These are phyloP conservation scores for Hydropsyche tenuis DNA, from an alignment of 1,140 invertebrate genomes.

Conservation along the genomic window DNA sequence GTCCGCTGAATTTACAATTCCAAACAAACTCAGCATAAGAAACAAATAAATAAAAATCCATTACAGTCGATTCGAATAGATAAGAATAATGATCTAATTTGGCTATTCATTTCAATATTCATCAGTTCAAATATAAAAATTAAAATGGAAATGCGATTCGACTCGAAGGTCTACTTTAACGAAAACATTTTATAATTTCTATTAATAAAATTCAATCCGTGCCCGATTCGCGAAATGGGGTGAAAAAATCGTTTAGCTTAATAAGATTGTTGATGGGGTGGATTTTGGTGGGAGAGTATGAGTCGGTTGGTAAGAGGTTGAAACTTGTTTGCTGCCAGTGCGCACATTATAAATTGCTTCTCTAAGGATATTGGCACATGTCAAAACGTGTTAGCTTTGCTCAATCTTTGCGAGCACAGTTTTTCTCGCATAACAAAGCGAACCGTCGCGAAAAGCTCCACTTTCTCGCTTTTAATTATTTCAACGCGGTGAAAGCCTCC, in stretches of 20 bases:
- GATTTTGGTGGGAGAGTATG: not conserved
- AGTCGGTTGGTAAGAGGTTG: constrained; percentile 30
- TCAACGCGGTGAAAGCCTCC: constrained; percentile 12
- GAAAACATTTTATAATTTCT: not conserved
- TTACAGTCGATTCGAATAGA: no score
- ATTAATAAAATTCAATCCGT: constrained; percentile 16
- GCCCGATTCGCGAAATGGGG: constrained; percentile 12
- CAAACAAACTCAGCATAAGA: no score
- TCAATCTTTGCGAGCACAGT: constrained; percentile 37
- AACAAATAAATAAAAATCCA: no score
- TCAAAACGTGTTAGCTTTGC: constrained; percentile 37
- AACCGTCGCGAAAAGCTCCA: constrained; percentile 22
- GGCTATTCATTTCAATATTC: no score
- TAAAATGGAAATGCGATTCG: no score
- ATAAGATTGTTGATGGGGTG: constrained; percentile 18
- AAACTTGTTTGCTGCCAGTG: constrained; percentile 38
- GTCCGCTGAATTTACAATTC: no score
- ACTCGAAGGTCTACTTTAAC: no score
- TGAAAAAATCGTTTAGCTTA: constrained; percentile 32
- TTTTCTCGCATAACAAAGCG: constrained; percentile 39
- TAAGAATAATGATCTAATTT: no score
- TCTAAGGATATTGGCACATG: constrained; percentile 36
- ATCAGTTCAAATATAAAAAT: no score
- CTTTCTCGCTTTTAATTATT: constrained; percentile 19
- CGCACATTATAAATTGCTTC: constrained; percentile 39